Conservation (phyloP, 2,113 vertebrate species). For the Hucho hucho region DNA sequence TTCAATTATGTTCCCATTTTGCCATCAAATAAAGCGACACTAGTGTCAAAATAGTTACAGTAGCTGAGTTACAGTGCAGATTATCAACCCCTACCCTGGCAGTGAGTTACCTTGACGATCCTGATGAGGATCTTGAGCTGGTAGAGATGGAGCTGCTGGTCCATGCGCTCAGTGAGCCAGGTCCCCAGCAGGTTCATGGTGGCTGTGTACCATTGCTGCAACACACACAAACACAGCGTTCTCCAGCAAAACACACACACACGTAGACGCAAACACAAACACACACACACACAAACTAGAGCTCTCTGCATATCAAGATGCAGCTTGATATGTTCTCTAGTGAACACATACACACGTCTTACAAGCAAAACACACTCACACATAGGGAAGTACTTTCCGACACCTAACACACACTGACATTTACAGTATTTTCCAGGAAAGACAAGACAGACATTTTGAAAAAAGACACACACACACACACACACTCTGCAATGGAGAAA, state of each 20-base stretch:
- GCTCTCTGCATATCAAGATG: constrained; percentile 10
- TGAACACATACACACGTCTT: constrained; percentile 13
- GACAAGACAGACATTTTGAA: background rate
- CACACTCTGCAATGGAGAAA: background rate
- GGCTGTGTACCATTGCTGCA: constrained; percentile 99
- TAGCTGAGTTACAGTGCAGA: too few relatives aligned
- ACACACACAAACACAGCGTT: constrained; percentile 88
- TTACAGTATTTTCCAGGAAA: background rate
- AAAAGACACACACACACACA: background rate
- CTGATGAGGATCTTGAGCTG: constrained; percentile 99
- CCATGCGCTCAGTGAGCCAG: constrained; percentile 98
- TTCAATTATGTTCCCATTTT: too few relatives aligned
- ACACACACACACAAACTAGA: constrained; percentile 37
- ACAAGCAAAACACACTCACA: constrained; percentile 4
- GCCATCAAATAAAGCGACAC: too few relatives aligned
- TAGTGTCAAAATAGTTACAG: too few relatives aligned
- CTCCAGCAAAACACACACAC: constrained; percentile 83
- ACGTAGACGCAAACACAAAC: constrained; percentile 60
- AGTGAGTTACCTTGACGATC: constrained; percentile 89
- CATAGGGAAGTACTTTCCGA: background rate
- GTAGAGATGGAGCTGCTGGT: constrained; percentile 98
- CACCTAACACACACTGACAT: constrained; percentile 28
- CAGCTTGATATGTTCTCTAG: constrained; percentile 21
- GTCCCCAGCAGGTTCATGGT: constrained; percentile 97
- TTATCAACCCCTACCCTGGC: too few relatives aligned